These are phyloP conservation scores for Eulacestoma nigropectus DNA, from an alignment of 2,113 vertebrate species.

Conservation along the genomic window DNA sequence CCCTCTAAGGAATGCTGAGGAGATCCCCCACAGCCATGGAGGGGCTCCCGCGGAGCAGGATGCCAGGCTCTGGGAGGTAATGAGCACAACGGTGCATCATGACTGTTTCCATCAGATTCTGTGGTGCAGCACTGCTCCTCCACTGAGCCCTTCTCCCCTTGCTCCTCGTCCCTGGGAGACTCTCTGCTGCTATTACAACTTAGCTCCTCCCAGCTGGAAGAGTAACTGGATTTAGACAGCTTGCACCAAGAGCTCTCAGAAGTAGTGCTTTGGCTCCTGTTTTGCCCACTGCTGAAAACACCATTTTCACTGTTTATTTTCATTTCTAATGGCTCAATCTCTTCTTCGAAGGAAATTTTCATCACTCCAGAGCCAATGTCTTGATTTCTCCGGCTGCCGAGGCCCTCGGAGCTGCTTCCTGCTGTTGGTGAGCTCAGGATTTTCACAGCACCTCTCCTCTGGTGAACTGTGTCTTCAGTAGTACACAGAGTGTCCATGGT, in stretches of 20 bases:
- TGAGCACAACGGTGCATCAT: rapidly evolving
- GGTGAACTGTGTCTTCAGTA: background rate
- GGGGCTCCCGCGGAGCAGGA: background rate
- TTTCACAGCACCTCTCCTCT: background rate
- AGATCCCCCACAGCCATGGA: rapidly evolving
- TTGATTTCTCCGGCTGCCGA: background rate
- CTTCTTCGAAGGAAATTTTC: background rate
- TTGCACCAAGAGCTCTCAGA: constrained; percentile 72
- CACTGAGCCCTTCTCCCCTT: background rate
- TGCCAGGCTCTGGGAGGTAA: background rate
- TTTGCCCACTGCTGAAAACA: background rate
- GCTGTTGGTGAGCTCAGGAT: background rate
- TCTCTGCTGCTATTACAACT: background rate
- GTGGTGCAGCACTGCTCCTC: constrained; percentile 26
- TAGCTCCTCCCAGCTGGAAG: constrained; percentile 71
- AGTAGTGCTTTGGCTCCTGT: constrained; percentile 57
- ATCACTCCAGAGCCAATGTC: background rate
- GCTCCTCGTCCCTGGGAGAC: background rate
- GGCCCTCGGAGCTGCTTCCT: background rate
- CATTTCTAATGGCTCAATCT: background rate
- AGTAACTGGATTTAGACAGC: constrained; percentile 46
- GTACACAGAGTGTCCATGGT: constrained; percentile 40
- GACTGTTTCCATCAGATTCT: background rate
- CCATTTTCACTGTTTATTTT: background rate
- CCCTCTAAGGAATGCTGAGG: background rate